Percentiles rank a stretch among this genome's conserved stretches.
These are phyloP conservation scores for Nomada hirtipes DNA, from an alignment of 2,888 invertebrate genomes.

Conservation along the genomic window DNA sequence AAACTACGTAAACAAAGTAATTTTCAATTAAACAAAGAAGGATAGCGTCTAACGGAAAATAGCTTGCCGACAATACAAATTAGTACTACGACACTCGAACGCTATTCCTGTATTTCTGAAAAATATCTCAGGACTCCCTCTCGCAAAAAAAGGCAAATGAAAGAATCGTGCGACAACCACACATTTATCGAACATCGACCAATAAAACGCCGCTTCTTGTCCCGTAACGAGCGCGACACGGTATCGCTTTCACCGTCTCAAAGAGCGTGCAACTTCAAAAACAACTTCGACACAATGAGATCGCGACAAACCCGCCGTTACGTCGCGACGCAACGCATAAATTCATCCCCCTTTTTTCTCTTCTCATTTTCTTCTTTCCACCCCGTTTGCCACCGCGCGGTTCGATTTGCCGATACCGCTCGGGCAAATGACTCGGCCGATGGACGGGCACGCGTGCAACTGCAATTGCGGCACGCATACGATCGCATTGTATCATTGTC, in stretches of 20 bases:
- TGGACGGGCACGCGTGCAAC: conserved; percentile 26
- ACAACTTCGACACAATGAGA: not conserved
- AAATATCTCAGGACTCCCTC: not conserved
- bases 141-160: not conserved
- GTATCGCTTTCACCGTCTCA: conserved; percentile 5
- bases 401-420: conserved; percentile 8
- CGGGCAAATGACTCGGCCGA: conserved; percentile 22
- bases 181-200: not conserved
- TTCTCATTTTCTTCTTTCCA: not conserved
- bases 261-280: conserved; percentile 5
- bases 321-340: not conserved
- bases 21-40: too few relatives aligned
- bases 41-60: too few relatives aligned
- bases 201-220: not conserved
- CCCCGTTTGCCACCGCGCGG: too few relatives aligned
- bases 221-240: not conserved
- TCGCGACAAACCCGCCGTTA: not conserved
- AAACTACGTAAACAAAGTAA: too few relatives aligned
- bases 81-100: not conserved
- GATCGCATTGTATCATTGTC: conserved; percentile 62
- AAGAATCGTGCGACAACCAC: not conserved
- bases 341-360: not conserved
- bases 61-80: not conserved
- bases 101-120: too few relatives aligned
- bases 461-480: conserved; percentile 11